Base-by-base conservation (phyloP, 2,797 vertebrate species). In the Melanotaenia pygmaea region DNA sequence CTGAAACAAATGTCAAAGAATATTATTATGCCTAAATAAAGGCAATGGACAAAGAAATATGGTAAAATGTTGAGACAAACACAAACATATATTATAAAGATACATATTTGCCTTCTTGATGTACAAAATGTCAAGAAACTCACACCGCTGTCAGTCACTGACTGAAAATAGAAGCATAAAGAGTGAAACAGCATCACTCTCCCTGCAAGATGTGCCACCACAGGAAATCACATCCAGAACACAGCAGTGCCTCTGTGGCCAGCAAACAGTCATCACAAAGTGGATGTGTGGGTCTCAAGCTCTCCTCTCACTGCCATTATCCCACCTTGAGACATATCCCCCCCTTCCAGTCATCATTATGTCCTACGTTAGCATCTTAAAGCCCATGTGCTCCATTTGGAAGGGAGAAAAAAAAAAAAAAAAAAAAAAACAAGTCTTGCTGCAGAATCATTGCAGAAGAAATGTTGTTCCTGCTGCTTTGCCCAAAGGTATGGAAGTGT, bases 121-220 rank as follows among this genome's bases (percentile, higher is more conserved):
- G 35, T 8, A 12, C 70, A 64, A 88, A 86, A 90, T 88, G 84
- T 82, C 82, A 90, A 77, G 78, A 79, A 81, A 79, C 62, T 54
- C 67, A 67, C 72, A 83, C 59, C 63, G 79, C 70, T 79, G 86
- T 87, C 87, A 84, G 77, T 88, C 84, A 82, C 26, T 13, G 54
- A 45, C 78, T 88, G 70, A 67, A 80, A 84, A 85, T 72, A 84
- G 72, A 88, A 78, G 71, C 26, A 16, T 81, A 63, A 57, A 56
- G 73, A 65, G 59, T 74, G 72, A 89, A 89, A 80, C 51, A 30
- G 65, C 50, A 77, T 64, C 34, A 28, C 22, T 54, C 67, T 77
- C 53, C 51, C 61, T 64, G 64, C 43, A 59, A 72, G 74, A 79
- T 77, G 54, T 60, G 60, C 66, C 77, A 50, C 84, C 74, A 45